phyloP scores from a whole-genome alignment of 2,113 vertebrate genomes.

The Lagopus leucura region DNA sequence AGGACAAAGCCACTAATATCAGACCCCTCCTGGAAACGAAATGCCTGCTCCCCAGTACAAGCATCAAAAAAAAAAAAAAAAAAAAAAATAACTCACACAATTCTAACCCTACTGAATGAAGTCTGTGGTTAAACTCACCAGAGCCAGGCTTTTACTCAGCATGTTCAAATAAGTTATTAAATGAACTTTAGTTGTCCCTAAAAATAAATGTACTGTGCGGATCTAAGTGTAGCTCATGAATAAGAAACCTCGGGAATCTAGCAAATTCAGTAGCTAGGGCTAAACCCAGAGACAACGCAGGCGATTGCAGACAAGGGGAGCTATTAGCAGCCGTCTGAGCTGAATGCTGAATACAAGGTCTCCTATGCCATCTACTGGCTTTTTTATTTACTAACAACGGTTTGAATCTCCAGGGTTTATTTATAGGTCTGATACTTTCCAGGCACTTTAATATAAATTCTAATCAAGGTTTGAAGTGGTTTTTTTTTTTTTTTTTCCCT shows the following conservation, averaged over 20 bases:
- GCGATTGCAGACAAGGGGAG: not conserved
- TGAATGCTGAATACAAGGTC: conserved; percentile 8
- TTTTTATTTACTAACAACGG: not conserved
- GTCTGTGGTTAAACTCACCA: conserved; percentile 48
- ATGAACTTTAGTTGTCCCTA: conserved; percentile 31
- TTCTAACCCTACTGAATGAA: conserved; percentile 20
- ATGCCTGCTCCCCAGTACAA: not conserved
- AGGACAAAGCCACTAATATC: conserved; percentile 5
- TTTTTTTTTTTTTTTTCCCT: not conserved
- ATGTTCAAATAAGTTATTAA: conserved; percentile 56
- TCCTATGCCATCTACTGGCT: conserved; percentile 80
- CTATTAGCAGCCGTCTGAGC: not conserved
- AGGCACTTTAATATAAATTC: conserved; percentile 11
- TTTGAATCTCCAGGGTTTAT: not conserved
- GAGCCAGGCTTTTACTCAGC: conserved; percentile 59
- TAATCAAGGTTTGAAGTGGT: not conserved
- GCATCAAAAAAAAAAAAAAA: conserved; percentile 17
- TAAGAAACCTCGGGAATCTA: conserved; percentile 24
- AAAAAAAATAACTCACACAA: not conserved
- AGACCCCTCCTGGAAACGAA: conserved; percentile 55
- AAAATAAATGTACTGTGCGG: conserved; percentile 31
- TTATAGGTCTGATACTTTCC: not conserved
- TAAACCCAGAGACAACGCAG: not conserved
- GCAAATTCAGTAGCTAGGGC: conserved; percentile 11
- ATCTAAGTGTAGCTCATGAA: conserved; percentile 29